Percentiles rank a stretch among this genome's conserved stretches.
Conservation (phyloP, 2,113 vertebrate species). For the Gila orcuttii region DNA sequence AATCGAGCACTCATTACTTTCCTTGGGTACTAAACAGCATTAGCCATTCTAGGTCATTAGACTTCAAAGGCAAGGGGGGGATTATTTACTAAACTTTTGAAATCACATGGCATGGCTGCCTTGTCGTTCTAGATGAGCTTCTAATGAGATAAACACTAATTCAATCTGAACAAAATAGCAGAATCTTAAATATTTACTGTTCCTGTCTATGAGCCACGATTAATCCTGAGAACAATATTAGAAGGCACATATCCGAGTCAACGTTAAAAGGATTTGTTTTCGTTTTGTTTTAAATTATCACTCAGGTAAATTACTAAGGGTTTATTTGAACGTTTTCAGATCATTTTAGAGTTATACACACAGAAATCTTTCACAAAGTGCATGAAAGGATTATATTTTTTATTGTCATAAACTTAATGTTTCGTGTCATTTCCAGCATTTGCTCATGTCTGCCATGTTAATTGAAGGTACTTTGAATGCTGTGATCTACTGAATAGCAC, state of each 20-base stretch:
- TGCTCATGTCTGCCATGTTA: neutral
- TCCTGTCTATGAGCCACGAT: slow-evolving; percentile 55
- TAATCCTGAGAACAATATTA: slow-evolving; percentile 61
- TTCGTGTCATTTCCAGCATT: neutral
- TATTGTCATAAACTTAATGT: neutral
- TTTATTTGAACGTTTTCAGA: neutral
- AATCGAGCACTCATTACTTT: slow-evolving; percentile 49
- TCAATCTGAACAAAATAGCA: slow-evolving; percentile 56
- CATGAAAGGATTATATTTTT: neutral
- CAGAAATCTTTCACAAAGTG: neutral
- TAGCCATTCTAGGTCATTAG: slow-evolving; percentile 60
- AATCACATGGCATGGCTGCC: slow-evolving; percentile 58
- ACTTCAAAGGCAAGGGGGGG: slow-evolving; percentile 54
- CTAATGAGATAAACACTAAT: slow-evolving; percentile 66
- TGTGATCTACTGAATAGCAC: slow-evolving; percentile 10
- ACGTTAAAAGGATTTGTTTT: slow-evolving; percentile 54
- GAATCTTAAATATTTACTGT: slow-evolving; percentile 65
- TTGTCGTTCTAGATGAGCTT: slow-evolving; percentile 52
- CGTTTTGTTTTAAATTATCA: slow-evolving; percentile 45
- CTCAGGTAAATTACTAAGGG: slow-evolving; percentile 31
- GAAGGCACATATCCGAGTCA: slow-evolving; percentile 52
- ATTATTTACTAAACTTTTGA: slow-evolving; percentile 63
- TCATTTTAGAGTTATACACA: neutral
- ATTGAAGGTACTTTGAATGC: neutral
- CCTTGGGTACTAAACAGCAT: slow-evolving; percentile 52